phyloP scores from a whole-genome alignment of 2,797 vertebrate species.

The Pteropus rufus region DNA sequence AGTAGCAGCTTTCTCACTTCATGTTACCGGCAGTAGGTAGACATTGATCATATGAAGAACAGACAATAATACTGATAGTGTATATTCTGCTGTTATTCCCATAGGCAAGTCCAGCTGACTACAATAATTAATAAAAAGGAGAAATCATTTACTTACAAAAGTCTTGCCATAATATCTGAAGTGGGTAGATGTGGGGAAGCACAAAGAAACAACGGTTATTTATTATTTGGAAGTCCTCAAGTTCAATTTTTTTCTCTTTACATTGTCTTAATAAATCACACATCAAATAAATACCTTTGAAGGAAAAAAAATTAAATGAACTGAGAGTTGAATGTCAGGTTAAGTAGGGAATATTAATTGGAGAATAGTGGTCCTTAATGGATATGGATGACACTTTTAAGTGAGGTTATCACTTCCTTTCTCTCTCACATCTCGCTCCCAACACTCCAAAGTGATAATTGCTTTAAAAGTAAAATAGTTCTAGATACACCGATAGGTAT shows the following conservation, averaged over 20 bases:
- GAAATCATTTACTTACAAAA: not conserved
- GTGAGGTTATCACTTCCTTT: slow-evolving; percentile 60
- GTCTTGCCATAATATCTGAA: not conserved
- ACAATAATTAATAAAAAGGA: not conserved
- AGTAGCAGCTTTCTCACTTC: not conserved
- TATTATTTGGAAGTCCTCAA: not conserved
- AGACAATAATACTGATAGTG: not conserved
- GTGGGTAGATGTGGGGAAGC: not conserved
- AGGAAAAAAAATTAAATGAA: not conserved
- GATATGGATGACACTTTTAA: slow-evolving; percentile 36
- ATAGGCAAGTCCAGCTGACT: not conserved
- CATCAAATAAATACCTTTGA: not conserved
- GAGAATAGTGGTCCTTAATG: not conserved
- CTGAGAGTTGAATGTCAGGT: not conserved
- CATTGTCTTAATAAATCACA: slow-evolving; percentile 35
- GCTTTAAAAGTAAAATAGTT: slow-evolving; percentile 61
- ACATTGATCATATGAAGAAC: not conserved
- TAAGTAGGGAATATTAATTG: slow-evolving; percentile 51
- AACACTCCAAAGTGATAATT: slow-evolving; percentile 58
- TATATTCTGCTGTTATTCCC: not conserved
- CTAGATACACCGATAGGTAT: slow-evolving; percentile 32
- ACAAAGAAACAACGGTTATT: not conserved
- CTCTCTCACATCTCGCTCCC: slow-evolving; percentile 31
- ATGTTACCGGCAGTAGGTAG: not conserved
- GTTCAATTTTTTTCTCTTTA: slow-evolving; percentile 28